phyloP scores from a whole-genome alignment of 2,797 vertebrate genomes.

The Taenioides sp. region DNA sequence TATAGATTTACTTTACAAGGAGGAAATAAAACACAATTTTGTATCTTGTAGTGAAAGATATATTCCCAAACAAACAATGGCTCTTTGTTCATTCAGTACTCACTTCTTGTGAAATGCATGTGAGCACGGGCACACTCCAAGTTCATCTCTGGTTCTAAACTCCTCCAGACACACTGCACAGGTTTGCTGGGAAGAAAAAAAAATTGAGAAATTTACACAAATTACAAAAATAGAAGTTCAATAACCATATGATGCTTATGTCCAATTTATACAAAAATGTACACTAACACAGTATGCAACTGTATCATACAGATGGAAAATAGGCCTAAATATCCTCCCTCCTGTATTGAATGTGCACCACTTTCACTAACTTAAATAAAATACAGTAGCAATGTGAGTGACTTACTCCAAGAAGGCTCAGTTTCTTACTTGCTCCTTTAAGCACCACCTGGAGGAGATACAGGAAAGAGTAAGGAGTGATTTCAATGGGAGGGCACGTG shows the following conservation, averaged over 20 bases:
- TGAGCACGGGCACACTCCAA: slow-evolving; percentile 84
- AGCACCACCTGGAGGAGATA: slow-evolving; percentile 75
- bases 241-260: background rate
- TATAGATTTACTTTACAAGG: background rate
- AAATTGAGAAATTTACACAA: slow-evolving; percentile 1
- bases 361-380: slow-evolving; percentile 5
- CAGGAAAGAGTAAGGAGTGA: slow-evolving; percentile 9
- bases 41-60: no score
- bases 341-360: background rate
- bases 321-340: background rate
- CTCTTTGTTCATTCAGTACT: slow-evolving; percentile 44
- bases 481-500: slow-evolving; percentile 14
- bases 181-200: slow-evolving; percentile 77
- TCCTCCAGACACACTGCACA: slow-evolving; percentile 86
- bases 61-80: no score
- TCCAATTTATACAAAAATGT: no score
- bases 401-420: slow-evolving; percentile 83
- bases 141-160: slow-evolving; percentile 83
- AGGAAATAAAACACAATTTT: background rate
- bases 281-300: no score
- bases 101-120: slow-evolving; percentile 89
- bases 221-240: background rate
- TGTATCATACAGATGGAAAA: no score
- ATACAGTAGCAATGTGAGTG: background rate
- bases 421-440: slow-evolving; percentile 83